These are phyloP conservation scores for Grammomys surdaster DNA, from an alignment of 2,113 vertebrate genomes.

Conservation along the genomic window DNA sequence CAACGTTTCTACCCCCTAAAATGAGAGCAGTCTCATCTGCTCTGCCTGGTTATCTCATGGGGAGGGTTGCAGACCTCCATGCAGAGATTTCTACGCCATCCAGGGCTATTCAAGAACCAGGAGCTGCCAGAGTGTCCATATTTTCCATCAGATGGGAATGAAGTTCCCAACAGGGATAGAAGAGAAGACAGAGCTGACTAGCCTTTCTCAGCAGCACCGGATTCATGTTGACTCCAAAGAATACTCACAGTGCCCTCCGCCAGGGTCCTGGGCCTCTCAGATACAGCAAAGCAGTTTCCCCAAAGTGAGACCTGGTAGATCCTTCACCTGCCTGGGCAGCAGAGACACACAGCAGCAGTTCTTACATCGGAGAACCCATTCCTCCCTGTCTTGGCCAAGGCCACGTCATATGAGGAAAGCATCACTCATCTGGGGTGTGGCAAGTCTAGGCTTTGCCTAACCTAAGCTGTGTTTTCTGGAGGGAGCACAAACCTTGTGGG, in stretches of 20 bases:
- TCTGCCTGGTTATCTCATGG: not conserved
- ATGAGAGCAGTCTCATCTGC: too few relatives aligned
- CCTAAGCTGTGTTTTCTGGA: not conserved
- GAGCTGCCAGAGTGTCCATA: not conserved
- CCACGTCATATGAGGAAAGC: not conserved
- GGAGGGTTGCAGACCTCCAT: not conserved
- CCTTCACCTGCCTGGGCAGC: not conserved
- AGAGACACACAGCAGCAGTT: not conserved
- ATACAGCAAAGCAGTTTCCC: not conserved
- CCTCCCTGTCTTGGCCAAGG: not conserved
- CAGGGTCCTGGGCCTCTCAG: not conserved
- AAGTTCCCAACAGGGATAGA: not conserved
- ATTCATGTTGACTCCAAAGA: not conserved
- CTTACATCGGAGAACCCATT: not conserved
- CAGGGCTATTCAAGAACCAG: not conserved
- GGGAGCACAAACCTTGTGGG: not conserved
- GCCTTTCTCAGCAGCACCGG: not conserved
- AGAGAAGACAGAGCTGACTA: not conserved
- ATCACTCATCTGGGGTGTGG: rapidly evolving
- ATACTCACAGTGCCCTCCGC: not conserved
- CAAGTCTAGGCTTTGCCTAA: not conserved
- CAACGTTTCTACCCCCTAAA: not conserved
- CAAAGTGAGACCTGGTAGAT: not conserved
- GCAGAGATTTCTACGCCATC: not conserved
- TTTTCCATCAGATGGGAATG: not conserved